Evolutionary conservation across 2,888 invertebrate species (phyloP), one percentile per base, ranked within the genome.

Genomic region (Homarus gammarus): DNA sequence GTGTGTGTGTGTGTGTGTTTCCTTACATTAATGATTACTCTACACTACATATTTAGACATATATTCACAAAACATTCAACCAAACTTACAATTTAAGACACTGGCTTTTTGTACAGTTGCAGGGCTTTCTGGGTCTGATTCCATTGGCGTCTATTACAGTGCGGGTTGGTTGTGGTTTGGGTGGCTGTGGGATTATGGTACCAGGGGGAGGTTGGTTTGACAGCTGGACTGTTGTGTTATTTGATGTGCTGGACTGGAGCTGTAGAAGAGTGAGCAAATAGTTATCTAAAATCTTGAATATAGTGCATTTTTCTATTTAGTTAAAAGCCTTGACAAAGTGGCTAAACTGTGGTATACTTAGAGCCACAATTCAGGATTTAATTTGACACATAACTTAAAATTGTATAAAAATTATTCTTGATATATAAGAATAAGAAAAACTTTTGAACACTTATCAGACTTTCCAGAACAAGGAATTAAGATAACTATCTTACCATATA

Each of bases 61-160:
- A 44, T 61, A 31, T 64, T 15, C 91, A 18, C 22, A 81, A 49
- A n/a, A n/a, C n/a, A n/a, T 12, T 18, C n/a, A 56, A 44, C 8
- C 49, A 81, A 91, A 95, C 95, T 95, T 94, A 99, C 94, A 99
- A 94, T 94, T 99, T 99, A 91, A 99, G 95, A 93, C 99, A 99
- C 94, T 99, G 99, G 1, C 99, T 99, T 94, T 99, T 99, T 49
- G 98, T 99, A 94, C 99, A 99, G 94, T 99, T 99, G 94, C 99
- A 99, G 15, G 99, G 99, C 94, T 99, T 99, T 75, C 97, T 95
- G 0, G 97, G 96, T 92, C 97, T 95, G 90, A 95, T 94, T 27
- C 95, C 95, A 72, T 92, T 92, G 22, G 91, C 90, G 86, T 92
- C 91, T 22, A 92, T 90, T 15, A 92, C 78, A 27, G 84, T 92